These are phyloP conservation scores for Geococcyx californianus DNA, from an alignment of 2,113 vertebrate species.

Conservation along the genomic window DNA sequence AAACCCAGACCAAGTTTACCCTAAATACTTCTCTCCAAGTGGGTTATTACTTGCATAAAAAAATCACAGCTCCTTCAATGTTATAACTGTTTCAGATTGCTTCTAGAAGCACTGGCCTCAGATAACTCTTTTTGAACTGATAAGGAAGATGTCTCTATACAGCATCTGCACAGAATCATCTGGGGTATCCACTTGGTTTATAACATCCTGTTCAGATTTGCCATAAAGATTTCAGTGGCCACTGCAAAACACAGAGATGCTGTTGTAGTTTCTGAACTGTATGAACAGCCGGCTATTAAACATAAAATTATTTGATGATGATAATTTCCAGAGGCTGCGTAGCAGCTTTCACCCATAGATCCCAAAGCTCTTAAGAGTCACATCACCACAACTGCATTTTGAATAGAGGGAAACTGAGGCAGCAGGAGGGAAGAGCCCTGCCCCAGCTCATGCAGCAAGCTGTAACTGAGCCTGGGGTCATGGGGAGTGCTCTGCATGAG, in stretches of 20 bases:
- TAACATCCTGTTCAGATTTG: background rate
- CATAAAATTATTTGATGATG: background rate
- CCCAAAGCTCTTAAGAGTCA: background rate
- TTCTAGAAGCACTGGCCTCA: background rate
- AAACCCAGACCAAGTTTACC: background rate
- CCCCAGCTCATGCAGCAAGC: background rate
- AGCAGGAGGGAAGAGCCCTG: background rate
- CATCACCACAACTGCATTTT: no score
- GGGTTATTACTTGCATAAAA: background rate
- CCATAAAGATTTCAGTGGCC: background rate
- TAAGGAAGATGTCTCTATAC: slow-evolving; percentile 32
- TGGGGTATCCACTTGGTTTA: background rate
- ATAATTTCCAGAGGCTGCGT: background rate
- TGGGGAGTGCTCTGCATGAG: fast-evolving
- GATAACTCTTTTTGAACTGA: background rate
- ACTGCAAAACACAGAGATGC: background rate
- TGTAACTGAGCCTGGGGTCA: background rate
- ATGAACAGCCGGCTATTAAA: background rate
- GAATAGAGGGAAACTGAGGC: background rate
- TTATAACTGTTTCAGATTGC: background rate
- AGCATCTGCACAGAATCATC: background rate
- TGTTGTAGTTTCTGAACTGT: background rate
- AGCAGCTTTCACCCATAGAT: background rate
- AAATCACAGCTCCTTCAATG: background rate
- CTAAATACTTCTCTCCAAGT: background rate